phyloP scores from a whole-genome alignment of 2,888 invertebrate genomes.

The Hecatera dysodea region DNA sequence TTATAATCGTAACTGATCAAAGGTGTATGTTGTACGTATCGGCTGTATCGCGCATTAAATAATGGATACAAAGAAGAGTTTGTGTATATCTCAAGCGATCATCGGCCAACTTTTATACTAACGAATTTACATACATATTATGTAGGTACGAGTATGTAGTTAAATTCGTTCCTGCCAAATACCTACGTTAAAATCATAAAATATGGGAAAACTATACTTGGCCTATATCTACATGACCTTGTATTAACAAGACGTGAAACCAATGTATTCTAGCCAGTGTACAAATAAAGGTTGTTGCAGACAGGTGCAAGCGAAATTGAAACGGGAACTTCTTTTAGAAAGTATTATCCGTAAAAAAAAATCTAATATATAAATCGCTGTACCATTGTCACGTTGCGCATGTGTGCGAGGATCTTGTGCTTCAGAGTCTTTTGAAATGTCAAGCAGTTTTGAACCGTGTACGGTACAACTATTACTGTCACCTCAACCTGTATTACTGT shows the following conservation, averaged over 20 bases:
- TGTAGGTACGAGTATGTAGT: too few species aligned
- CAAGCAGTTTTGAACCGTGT: conserved; percentile 1
- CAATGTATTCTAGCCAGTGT: conserved; percentile 19
- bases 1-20: conserved; percentile 37
- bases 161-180: conserved; percentile 9
- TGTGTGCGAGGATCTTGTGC: too few species aligned
- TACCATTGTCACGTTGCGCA: not conserved
- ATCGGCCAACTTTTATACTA: conserved; percentile 41
- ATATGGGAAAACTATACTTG: conserved; percentile 27
- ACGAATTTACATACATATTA: conserved; percentile 23
- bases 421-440: too few species aligned
- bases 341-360: not conserved
- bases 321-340: not conserved
- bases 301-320: not conserved
- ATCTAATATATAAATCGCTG: too few species aligned
- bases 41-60: conserved; percentile 11
- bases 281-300: not conserved
- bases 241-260: conserved; percentile 1
- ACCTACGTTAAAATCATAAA: conserved; percentile 44
- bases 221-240: conserved; percentile 30
- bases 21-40: conserved; percentile 6
- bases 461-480: not conserved
- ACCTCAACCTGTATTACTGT: not conserved
- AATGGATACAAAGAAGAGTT: conserved; percentile 33
- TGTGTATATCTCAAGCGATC: conserved; percentile 40